Base-by-base conservation (phyloP, 2,888 invertebrate species). In the Harpalus rubripes region DNA sequence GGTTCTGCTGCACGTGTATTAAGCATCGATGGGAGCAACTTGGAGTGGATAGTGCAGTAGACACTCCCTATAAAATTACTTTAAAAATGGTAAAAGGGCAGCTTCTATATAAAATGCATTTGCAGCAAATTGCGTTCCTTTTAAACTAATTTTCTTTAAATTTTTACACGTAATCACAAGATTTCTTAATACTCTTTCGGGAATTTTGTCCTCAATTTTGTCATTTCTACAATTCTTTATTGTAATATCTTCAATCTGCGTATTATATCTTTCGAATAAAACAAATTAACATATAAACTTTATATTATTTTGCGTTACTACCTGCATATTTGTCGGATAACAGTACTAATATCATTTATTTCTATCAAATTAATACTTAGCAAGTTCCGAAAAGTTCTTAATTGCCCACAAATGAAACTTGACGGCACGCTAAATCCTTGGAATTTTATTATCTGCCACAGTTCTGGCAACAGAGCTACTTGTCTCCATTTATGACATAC, bases 401-500 rank as follows among this genome's bases (percentile, higher is more conserved):
- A 85, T 52, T 87, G 87, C 22, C 86, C 86, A 63, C 86, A 88
- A 74, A 88, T 87, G 72, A 86, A 88, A 58, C 86, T 59, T n/a
- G 86, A 78, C 7, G 88, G 87, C 6, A 87, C 86, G 15, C 87
- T 68, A 1, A 84, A 65, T 7, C 87, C 87, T 58, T 65, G 44
- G 16, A 88, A 82, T 18, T 85, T 56, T 5, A 88, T 83, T 16
- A 85, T 85, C 74, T 87, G 87, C 87, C 88, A 87, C 39, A 88
- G 86, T 59, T 86, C 85, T 15, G 88, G 88, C 41, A 79, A 81
- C 76, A 85, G 85, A 18, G 88, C 87, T 7, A 87, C 88, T 81
- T 87, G 86, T 56, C 86, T 87, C 89, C 89, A 89, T 74, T 87
- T 87, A 79, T 86, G 87, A 79, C 88, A 88, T 5, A 89, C 88